Base-by-base conservation (phyloP, 2,113 vertebrate species). In the Apteryx owenii region DNA sequence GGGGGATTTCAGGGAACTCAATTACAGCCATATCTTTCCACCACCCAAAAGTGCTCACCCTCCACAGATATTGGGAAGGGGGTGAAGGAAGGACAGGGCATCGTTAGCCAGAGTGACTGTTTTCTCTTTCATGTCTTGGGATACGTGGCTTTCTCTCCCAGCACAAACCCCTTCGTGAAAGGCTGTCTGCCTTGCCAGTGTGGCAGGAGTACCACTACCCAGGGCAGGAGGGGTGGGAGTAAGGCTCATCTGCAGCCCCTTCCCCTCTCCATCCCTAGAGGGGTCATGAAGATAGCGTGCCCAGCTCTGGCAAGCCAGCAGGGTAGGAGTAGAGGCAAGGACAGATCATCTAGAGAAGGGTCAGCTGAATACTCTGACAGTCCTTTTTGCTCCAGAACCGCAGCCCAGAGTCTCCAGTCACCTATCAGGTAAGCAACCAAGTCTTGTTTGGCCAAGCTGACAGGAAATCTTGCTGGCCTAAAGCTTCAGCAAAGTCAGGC, bases 261-360 rank as follows among this genome's bases (percentile, higher is more conserved):
- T 62, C 40, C 28, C 19, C 9, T 40, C 23, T 56, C 22, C 29
- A 9, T 78, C 17, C n/a, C 23, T 31, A 26, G 28, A 58, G 15
- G 68, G 31, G 3, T 21, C 25, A 29, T 12, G 42, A 33, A 38
- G 28, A 50, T 29, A 28, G 86, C 22, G 38, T 29, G 68, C 50
- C 58, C n/a, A 40, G 77, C 13, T 56, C 48, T 48, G 33, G 31
- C 1, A 1, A 6, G 36, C 7, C 13, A 5, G 11, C 28, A 0
- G 1, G 23, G 38, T 33, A 18, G 76, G 58, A 56, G 40, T 21
- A 20, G 60, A 29, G 28, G n/a, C 53, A 61, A 16, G 31, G 62
- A 36, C 20, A 53, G 44, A 29, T 38, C 20, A 17, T 25, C 26
- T 46, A 28, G 80, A 61, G 62, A 69, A 46, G 53, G 44, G 10